Conservation (phyloP, 2,888 invertebrate genomes). For the Chorisops tibialis region DNA sequence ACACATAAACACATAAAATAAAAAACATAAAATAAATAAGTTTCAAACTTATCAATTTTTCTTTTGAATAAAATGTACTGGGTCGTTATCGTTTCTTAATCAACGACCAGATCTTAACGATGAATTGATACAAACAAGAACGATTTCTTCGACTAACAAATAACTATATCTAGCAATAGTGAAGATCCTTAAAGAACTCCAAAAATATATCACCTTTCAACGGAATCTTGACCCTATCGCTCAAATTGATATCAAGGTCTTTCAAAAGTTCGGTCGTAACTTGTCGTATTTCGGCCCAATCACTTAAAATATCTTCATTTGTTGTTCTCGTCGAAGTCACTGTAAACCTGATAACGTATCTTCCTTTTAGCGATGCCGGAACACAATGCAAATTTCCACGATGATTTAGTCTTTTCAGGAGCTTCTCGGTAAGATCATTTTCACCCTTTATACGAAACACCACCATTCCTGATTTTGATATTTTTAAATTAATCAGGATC, state of each 20-base stretch:
- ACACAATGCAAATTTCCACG: conserved; percentile 90
- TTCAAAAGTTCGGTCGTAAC: conserved; percentile 70
- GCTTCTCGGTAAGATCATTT: conserved; percentile 80
- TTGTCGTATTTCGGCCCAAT: conserved; percentile 81
- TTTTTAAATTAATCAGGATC: too few relatives aligned
- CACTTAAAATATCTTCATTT: conserved; percentile 70
- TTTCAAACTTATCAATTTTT: too few relatives aligned
- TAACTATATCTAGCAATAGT: too few relatives aligned
- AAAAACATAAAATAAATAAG: too few relatives aligned
- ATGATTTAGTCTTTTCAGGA: conserved; percentile 83
- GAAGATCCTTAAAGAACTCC: too few relatives aligned
- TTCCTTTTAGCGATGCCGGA: conserved; percentile 86
- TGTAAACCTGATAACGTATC: conserved; percentile 85
- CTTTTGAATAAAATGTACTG: too few relatives aligned
- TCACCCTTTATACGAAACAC: conserved; percentile 85
- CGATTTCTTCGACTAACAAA: too few relatives aligned
- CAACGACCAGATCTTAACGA: too few relatives aligned
- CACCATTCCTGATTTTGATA: conserved; percentile 72
- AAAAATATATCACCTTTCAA: conserved; percentile 78
- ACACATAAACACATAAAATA: too few relatives aligned
- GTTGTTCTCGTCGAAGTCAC: conserved; percentile 87
- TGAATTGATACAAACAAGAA: too few relatives aligned
- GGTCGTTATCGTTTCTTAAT: too few relatives aligned
- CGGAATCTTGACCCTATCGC: conserved; percentile 64
- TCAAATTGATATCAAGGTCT: conserved; percentile 58